phyloP scores from a whole-genome alignment of 1,140 invertebrate genomes.

The Pseudomyrmex dendroicus region DNA sequence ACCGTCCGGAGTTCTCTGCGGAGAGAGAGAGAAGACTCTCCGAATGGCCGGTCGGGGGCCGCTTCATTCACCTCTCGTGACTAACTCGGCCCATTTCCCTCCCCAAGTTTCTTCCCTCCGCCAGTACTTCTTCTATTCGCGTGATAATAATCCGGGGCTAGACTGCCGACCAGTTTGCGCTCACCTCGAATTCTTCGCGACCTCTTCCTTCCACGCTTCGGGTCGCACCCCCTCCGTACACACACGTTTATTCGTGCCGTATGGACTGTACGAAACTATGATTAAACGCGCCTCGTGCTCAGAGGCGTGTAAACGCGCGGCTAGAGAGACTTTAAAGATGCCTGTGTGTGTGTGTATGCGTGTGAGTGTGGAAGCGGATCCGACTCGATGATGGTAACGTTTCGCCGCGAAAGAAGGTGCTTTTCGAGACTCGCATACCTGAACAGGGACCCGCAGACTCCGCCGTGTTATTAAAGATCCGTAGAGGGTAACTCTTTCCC shows the following conservation, averaged over 20 bases:
- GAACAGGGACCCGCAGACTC: slow-evolving; percentile 70
- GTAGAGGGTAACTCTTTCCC: slow-evolving; percentile 61
- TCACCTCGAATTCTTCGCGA: slow-evolving; percentile 39
- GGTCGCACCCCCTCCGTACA: neutral
- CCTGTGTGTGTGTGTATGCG: neutral
- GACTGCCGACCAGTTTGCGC: slow-evolving; percentile 29
- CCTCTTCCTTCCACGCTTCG: neutral
- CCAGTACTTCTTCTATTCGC: slow-evolving; percentile 14
- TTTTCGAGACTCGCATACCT: slow-evolving; percentile 75
- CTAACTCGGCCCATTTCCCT: slow-evolving; percentile 67
- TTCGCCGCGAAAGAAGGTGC: slow-evolving; percentile 53
- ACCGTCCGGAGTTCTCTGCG: slow-evolving; percentile 36
- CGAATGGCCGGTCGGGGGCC: neutral
- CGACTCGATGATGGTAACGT: slow-evolving; percentile 50
- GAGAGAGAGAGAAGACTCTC: slow-evolving; percentile 7
- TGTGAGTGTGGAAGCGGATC: neutral
- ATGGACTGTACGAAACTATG: slow-evolving; percentile 57
- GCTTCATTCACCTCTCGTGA: slow-evolving; percentile 72
- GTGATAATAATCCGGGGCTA: slow-evolving; percentile 20
- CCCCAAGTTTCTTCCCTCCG: neutral
- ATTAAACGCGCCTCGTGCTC: slow-evolving; percentile 50
- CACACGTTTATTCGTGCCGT: slow-evolving; percentile 40
- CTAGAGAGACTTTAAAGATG: slow-evolving; percentile 52
- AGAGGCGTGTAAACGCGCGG: slow-evolving; percentile 44
- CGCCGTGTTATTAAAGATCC: slow-evolving; percentile 79